These are phyloP conservation scores for Apodemia duryi DNA, from an alignment of 2,888 invertebrate genomes.

Conservation along the genomic window DNA sequence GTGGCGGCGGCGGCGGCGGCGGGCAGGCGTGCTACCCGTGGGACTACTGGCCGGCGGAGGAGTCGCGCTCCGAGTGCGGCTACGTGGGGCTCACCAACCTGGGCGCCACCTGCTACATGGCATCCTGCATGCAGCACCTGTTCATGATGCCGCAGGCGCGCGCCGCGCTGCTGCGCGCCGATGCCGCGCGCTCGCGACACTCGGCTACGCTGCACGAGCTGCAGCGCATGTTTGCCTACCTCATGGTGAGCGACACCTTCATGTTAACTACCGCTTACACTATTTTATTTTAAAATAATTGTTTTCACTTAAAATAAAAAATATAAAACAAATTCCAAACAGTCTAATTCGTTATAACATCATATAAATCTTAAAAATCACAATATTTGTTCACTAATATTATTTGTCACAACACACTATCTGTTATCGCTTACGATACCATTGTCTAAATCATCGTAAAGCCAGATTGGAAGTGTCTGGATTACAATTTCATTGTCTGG, in stretches of 20 bases:
- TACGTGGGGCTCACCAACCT: slow-evolving; percentile 96
- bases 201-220: slow-evolving; percentile 90
- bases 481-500: no score
- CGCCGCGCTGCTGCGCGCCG: slow-evolving; percentile 88
- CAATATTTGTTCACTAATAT: no score
- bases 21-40: slow-evolving; percentile 93
- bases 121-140: slow-evolving; percentile 97
- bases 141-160: slow-evolving; percentile 98
- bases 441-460: no score
- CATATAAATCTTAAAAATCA: no score
- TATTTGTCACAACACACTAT: no score
- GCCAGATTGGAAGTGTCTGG: no score
- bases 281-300: no score
- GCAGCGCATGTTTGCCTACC: slow-evolving; percentile 97
- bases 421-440: no score
- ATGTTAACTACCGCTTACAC: no score
- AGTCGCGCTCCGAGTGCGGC: slow-evolving; percentile 95
- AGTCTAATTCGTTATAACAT: no score
- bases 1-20: slow-evolving; percentile 52
- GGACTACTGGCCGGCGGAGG: slow-evolving; percentile 99
- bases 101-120: slow-evolving; percentile 98
- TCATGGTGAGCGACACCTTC: slow-evolving; percentile 77
- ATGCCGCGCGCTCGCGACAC: slow-evolving; percentile 87
- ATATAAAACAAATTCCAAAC: no score
- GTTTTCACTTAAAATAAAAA: no score